phyloP scores from a whole-genome alignment of 2,797 vertebrate species.

The Acridotheres tristis region DNA sequence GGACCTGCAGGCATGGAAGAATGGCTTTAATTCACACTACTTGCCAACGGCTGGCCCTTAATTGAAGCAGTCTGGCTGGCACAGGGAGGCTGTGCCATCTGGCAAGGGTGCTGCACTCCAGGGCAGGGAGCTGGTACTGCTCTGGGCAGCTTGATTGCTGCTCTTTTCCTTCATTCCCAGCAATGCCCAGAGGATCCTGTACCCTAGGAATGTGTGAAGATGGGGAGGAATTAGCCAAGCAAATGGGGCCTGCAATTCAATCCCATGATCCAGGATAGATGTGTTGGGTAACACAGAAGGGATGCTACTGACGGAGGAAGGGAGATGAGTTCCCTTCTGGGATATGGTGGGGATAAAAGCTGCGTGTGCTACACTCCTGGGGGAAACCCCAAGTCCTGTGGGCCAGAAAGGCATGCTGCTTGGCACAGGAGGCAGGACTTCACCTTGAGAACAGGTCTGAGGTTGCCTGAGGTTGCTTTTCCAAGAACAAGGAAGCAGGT shows the following conservation, averaged over 20 bases:
- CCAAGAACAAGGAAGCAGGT: not conserved
- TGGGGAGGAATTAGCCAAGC: not conserved
- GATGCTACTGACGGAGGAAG: not conserved
- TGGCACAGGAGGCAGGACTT: not conserved
- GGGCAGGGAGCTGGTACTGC: not conserved
- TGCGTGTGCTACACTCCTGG: not conserved
- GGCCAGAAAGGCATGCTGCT: not conserved
- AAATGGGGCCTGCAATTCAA: not conserved
- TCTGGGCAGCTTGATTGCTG: rapidly evolving
- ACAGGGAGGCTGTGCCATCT: not conserved
- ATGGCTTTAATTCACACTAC: rapidly evolving
- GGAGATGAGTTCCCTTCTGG: not conserved
- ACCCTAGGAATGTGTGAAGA: not conserved
- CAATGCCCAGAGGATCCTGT: not conserved
- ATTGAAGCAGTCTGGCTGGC: not conserved
- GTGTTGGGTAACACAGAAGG: rapidly evolving
- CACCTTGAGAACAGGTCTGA: not conserved
- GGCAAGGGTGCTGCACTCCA: not conserved
- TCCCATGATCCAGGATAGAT: not conserved
- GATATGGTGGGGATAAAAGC: not conserved
- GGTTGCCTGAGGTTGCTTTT: not conserved
- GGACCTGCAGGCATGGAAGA: not conserved
- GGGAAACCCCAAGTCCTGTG: not conserved
- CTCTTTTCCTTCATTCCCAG: not conserved
- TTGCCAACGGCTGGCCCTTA: not conserved